A percentile compares a stretch with the other conserved stretches of the same genome.
Conservation (phyloP, 1,140 invertebrate genomes). For the Drosophila ohnishii region DNA sequence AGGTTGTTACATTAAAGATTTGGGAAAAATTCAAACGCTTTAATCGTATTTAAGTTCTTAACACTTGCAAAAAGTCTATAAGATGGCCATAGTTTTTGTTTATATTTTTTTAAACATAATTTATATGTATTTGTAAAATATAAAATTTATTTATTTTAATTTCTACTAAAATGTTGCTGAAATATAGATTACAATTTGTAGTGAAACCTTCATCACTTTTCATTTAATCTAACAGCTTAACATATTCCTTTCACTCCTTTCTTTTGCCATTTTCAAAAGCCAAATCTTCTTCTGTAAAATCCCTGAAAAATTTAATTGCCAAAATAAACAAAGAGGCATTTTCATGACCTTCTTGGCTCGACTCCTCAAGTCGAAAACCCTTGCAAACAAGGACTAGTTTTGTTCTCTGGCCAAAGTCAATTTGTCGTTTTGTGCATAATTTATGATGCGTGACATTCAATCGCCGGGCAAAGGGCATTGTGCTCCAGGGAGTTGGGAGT, state of each 20-base stretch:
- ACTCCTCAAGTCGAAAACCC: constrained; percentile 12
- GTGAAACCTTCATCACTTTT: too few species aligned
- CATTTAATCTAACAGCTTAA: not conserved
- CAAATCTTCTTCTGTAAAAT: not conserved
- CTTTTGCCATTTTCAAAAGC: not conserved
- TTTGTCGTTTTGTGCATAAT: constrained; percentile 76
- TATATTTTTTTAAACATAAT: not conserved
- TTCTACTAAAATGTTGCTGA: not conserved
- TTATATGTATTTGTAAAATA: not conserved
- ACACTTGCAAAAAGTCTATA: not conserved
- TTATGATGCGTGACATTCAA: constrained; percentile 82
- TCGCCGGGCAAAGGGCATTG: constrained; percentile 60
- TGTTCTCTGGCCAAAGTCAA: constrained; percentile 63
- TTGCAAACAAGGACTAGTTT: constrained; percentile 50
- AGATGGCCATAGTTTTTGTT: too few species aligned
- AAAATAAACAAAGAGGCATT: not conserved
- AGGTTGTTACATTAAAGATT: not conserved
- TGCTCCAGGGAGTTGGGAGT: constrained; percentile 40
- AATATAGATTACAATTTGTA: not conserved
- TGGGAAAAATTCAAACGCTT: not conserved
- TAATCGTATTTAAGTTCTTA: not conserved
- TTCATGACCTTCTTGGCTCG: not conserved
- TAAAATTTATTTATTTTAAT: not conserved
- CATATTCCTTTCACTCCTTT: not conserved
- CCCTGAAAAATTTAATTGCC: constrained; percentile 12